Conservation (phyloP, 2,888 invertebrate genomes). For the Copidosoma aretas region DNA sequence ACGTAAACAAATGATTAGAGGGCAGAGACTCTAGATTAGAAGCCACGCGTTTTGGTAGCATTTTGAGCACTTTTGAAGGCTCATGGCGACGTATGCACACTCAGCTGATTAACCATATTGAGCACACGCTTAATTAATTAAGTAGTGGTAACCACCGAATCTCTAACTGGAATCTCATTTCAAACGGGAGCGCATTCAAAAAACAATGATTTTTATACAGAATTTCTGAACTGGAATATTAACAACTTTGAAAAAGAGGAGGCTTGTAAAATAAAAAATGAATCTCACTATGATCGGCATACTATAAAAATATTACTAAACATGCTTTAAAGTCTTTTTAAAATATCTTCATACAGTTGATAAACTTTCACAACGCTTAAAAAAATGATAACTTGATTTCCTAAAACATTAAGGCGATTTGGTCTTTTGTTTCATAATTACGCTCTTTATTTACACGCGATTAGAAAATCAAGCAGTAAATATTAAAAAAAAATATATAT, state of each 20-base stretch:
- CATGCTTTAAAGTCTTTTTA: conserved; percentile 7
- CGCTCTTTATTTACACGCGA: conserved; percentile 22
- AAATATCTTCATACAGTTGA: neutral
- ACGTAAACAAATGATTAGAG: too few species aligned
- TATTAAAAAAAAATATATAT: too few species aligned
- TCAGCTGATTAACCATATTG: too few species aligned
- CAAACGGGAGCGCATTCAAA: neutral
- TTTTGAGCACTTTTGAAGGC: too few species aligned
- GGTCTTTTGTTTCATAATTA: conserved; percentile 19
- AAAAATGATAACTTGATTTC: conserved; percentile 19
- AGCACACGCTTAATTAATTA: too few species aligned
- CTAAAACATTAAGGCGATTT: conserved; percentile 26
- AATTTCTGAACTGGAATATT: neutral
- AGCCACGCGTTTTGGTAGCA: too few species aligned
- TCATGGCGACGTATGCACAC: too few species aligned
- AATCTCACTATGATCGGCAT: conserved; percentile 8
- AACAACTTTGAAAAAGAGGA: conserved; percentile 9
- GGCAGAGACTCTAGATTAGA: too few species aligned
- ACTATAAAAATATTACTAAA: conserved; percentile 25
- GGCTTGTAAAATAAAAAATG: conserved; percentile 19
- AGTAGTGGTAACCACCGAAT: too few species aligned
- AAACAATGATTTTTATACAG: neutral
- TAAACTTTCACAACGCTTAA: neutral
- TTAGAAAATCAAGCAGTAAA: conserved; percentile 24
- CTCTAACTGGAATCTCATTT: too few species aligned